Evolutionary conservation across 2,797 vertebrate species (phyloP).

Genomic region (Sphaeramia orbicularis): DNA sequence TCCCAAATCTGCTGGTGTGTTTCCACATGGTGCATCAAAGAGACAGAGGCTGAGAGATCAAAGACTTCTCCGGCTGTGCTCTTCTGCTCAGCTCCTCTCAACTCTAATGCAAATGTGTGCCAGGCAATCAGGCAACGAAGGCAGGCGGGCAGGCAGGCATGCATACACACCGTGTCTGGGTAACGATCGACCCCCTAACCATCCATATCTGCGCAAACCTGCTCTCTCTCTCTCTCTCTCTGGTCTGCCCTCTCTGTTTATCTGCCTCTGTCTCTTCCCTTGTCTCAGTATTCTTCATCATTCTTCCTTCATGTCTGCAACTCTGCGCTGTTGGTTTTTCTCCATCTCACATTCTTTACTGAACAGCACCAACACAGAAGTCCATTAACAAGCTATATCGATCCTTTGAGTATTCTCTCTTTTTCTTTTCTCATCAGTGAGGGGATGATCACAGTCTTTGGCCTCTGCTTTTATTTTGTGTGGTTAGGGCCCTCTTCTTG

Average conservation of each 20-base stretch:
- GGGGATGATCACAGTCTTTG: slow-evolving; percentile 13
- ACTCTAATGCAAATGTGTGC: slow-evolving; percentile 71
- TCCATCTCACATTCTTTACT: slow-evolving; percentile 30
- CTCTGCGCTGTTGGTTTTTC: slow-evolving; percentile 45
- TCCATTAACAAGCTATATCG: slow-evolving; percentile 64
- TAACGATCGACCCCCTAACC: slow-evolving; percentile 58
- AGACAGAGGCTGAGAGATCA: slow-evolving; percentile 72
- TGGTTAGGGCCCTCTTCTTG: neutral
- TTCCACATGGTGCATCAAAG: slow-evolving; percentile 75
- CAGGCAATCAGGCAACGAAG: slow-evolving; percentile 64
- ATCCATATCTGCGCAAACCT: slow-evolving; percentile 53
- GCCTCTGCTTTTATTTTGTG: slow-evolving; percentile 10
- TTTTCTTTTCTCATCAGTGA: slow-evolving; percentile 10
- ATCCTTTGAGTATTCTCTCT: slow-evolving; percentile 44
- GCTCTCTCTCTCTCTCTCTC: slow-evolving; percentile 9
- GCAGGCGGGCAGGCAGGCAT: slow-evolving; percentile 14
- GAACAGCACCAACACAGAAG: slow-evolving; percentile 55
- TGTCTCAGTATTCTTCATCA: slow-evolving; percentile 35
- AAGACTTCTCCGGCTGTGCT: slow-evolving; percentile 68
- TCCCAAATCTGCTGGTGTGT: slow-evolving; percentile 67
- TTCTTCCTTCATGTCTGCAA: slow-evolving; percentile 7
- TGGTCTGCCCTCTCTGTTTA: slow-evolving; percentile 28
- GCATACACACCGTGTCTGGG: slow-evolving; percentile 42
- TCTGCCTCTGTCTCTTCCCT: slow-evolving; percentile 28
- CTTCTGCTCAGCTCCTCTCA: slow-evolving; percentile 62